phyloP scores from a whole-genome alignment of 1,140 invertebrate genomes.

The Metaphire vulgaris region DNA sequence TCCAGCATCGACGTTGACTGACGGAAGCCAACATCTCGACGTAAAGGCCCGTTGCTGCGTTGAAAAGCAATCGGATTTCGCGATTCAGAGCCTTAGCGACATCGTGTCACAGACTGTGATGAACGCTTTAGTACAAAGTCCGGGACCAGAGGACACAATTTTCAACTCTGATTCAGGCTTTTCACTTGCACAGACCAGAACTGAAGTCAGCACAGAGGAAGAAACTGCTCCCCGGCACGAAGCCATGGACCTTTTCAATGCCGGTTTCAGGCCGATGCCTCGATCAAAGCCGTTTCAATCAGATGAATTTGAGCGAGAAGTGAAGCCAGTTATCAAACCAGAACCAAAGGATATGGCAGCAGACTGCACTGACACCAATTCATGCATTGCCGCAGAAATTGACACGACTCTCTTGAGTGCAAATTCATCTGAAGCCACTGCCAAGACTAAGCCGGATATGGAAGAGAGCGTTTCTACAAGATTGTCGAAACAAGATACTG shows the following conservation, averaged over 20 bases:
- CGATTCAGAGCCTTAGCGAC: constrained; percentile 13
- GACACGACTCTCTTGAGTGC: neutral
- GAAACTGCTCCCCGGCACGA: neutral
- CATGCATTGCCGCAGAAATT: too few species aligned
- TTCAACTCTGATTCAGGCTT: neutral
- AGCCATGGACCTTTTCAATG: neutral
- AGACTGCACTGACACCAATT: too few species aligned
- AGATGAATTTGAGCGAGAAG: neutral
- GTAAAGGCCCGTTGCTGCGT: neutral
- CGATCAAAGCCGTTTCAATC: neutral
- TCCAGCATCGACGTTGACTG: too few species aligned
- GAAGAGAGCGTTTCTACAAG: neutral
- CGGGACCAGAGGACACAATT: neutral
- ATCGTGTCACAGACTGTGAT: constrained; percentile 15
- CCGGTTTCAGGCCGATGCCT: neutral
- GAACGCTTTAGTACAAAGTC: too few species aligned
- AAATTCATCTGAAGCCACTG: neutral
- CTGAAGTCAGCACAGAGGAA: neutral
- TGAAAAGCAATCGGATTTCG: neutral
- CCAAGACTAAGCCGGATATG: neutral
- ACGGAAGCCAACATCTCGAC: neutral
- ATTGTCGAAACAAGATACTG: neutral
- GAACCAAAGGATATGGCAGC: neutral
- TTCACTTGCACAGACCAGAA: neutral
- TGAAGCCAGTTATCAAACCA: neutral